A percentile compares a stretch with the other conserved stretches of the same genome.
These are phyloP conservation scores for Fundulus diaphanus DNA, from an alignment of 2,797 vertebrate species.

Conservation along the genomic window DNA sequence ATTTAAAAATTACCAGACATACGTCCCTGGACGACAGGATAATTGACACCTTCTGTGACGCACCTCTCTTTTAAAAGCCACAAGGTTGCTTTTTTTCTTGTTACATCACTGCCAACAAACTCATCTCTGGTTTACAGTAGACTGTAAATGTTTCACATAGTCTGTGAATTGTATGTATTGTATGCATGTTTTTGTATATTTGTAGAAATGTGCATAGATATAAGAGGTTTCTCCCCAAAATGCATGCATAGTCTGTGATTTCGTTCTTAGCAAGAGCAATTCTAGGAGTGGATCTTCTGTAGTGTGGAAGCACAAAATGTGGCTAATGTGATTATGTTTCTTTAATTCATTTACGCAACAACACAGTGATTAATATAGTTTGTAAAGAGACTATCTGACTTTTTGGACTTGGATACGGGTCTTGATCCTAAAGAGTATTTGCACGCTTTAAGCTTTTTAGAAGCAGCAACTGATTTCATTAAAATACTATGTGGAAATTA, in stretches of 20 bases:
- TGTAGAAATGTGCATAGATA: not conserved
- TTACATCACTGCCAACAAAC: too few species aligned
- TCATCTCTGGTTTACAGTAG: not conserved
- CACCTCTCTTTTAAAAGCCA: too few species aligned
- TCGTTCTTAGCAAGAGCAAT: not conserved
- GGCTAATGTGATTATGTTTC: too few species aligned
- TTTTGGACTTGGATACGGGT: too few species aligned
- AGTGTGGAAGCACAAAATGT: not conserved
- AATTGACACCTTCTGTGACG: not conserved
- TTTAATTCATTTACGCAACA: not conserved
- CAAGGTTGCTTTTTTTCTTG: not conserved
- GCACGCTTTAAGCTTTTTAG: too few species aligned
- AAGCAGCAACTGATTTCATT: too few species aligned
- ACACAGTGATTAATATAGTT: too few species aligned
- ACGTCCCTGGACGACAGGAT: not conserved
- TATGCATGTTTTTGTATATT: not conserved
- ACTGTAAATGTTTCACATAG: not conserved
- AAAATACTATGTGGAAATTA: too few species aligned
- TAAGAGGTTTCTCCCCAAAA: not conserved
- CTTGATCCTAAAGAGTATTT: too few species aligned
- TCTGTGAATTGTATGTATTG: not conserved
- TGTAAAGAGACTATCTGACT: too few species aligned
- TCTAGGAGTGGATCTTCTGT: not conserved
- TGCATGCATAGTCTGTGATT: not conserved
- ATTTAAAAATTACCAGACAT: not conserved